Conservation (phyloP, 2,113 vertebrate species). For the Hypomesus transpacificus region DNA sequence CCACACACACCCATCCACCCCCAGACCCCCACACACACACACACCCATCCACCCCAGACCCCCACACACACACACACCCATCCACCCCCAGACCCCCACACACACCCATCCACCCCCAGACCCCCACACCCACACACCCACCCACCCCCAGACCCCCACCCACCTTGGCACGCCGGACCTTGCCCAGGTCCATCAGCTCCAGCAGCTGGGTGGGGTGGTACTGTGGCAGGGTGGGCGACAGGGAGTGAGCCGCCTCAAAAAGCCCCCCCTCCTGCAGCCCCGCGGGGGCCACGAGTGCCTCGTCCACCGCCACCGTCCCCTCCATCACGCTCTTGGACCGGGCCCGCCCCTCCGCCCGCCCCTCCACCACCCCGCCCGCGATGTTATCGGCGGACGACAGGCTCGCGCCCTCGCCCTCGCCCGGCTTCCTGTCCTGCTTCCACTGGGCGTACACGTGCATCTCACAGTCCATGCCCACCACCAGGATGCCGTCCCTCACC, state of each 20-base stretch:
- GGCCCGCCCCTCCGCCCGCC: slow-evolving; percentile 70
- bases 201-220: slow-evolving; percentile 96
- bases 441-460: slow-evolving; percentile 99
- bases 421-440: slow-evolving; percentile 83
- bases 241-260: slow-evolving; percentile 93
- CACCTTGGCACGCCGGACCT: slow-evolving; percentile 89
- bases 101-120: background rate
- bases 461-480: slow-evolving; percentile 98
- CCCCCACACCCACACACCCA: background rate
- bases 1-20: background rate
- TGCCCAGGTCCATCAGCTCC: slow-evolving; percentile 96
- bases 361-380: slow-evolving; percentile 40
- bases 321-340: slow-evolving; percentile 85
- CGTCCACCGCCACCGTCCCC: slow-evolving; percentile 78
- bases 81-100: background rate
- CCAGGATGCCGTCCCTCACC: slow-evolving; percentile 96
- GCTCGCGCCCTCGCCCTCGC: slow-evolving; percentile 73
- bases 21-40: background rate
- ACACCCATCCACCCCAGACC: background rate
- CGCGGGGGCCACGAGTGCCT: slow-evolving; percentile 85
- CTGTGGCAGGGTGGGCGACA: slow-evolving; percentile 95
- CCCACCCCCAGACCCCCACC: background rate
- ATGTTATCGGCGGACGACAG: slow-evolving; percentile 71
- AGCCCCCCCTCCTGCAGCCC: slow-evolving; percentile 94
- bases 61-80: background rate